Evolutionary conservation across 2,797 vertebrate genomes (phyloP).

Genomic region (Zonotrichia albicollis): DNA sequence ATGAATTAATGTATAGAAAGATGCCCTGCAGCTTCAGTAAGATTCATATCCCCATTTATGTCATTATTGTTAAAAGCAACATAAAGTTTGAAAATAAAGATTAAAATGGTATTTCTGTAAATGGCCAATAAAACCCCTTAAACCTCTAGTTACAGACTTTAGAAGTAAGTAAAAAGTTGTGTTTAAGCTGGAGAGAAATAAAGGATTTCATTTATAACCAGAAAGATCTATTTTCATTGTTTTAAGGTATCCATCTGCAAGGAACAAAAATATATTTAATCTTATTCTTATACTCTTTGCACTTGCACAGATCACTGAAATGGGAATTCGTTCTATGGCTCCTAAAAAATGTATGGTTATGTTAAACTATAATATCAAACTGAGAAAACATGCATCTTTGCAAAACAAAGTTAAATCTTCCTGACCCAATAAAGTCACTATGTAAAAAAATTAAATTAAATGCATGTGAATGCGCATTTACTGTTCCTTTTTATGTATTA

Average conservation of each 20-base stretch:
- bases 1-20: neutral
- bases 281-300: constrained; percentile 19
- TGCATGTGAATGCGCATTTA: constrained; percentile 90
- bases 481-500: constrained; percentile 83
- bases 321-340: constrained; percentile 28
- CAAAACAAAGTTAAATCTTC: constrained; percentile 52
- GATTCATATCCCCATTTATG: neutral
- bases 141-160: constrained; percentile 21
- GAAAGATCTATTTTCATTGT: constrained; percentile 27
- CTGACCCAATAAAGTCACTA: constrained; percentile 73
- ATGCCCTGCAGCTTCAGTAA: constrained; percentile 28
- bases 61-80: neutral
- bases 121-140: constrained; percentile 18
- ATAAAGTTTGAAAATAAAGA: neutral
- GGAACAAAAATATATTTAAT: neutral
- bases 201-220: constrained; percentile 22
- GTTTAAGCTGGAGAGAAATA: constrained; percentile 47
- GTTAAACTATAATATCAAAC: constrained; percentile 20
- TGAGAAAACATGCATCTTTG: constrained; percentile 28
- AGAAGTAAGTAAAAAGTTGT: constrained; percentile 9
- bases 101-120: constrained; percentile 29
- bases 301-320: constrained; percentile 58
- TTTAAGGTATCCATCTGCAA: constrained; percentile 9
- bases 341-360: constrained; percentile 5
- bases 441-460: constrained; percentile 77